Percentiles rank a stretch among this genome's conserved stretches.
Evolutionary conservation across 1,140 invertebrate species (phyloP).

Genomic region (Stegodyphus dumicola): DNA sequence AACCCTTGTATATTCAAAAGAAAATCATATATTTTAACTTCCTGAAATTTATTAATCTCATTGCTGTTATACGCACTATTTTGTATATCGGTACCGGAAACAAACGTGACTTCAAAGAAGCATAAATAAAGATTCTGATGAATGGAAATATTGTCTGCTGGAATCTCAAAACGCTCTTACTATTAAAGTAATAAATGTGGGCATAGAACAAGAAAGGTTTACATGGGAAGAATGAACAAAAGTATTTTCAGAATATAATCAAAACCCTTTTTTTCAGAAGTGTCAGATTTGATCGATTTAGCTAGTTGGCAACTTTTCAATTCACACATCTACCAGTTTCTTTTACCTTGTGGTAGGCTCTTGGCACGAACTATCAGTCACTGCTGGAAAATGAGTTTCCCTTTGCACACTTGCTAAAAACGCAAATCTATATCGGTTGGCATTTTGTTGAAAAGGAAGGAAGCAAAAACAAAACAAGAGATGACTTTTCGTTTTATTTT

Average conservation of each 20-base stretch:
- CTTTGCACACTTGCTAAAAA: not conserved
- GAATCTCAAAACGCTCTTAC: no score
- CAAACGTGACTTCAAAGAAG: not conserved
- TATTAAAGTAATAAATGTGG: not conserved
- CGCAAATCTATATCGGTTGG: conserved; percentile 6
- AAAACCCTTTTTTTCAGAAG: conserved; percentile 32
- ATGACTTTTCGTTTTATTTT: not conserved
- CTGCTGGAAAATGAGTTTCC: conserved; percentile 27
- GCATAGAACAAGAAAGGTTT: not conserved
- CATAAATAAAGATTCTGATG: no score
- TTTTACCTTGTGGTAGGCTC: conserved; percentile 27
- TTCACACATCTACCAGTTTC: conserved; percentile 55
- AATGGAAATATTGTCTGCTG: no score
- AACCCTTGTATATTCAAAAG: no score
- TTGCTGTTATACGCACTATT: no score
- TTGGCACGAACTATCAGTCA: conserved; percentile 39
- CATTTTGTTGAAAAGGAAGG: not conserved
- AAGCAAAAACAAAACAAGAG: not conserved
- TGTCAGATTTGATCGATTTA: conserved; percentile 45
- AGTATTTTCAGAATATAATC: conserved; percentile 47
- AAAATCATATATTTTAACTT: no score
- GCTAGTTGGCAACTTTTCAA: conserved; percentile 55
- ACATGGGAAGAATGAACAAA: not conserved
- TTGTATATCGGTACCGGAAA: not conserved
- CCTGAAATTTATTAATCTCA: no score